Percentiles rank a stretch among this genome's conserved stretches.
These are phyloP conservation scores for Orius laevigatus DNA, from an alignment of 1,140 invertebrate genomes.

Conservation along the genomic window DNA sequence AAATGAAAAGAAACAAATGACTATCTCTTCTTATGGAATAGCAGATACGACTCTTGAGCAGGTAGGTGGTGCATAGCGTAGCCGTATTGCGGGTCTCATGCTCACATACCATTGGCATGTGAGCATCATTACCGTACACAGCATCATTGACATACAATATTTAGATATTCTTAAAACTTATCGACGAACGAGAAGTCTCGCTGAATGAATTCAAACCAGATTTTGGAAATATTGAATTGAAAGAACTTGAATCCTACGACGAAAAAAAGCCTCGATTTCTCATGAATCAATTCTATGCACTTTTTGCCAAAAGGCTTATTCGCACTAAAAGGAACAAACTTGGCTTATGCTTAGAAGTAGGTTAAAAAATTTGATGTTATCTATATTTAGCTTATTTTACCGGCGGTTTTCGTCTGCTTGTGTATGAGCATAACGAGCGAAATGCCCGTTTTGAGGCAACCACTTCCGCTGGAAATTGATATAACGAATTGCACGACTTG, in stretches of 20 bases:
- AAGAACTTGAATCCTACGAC: neutral
- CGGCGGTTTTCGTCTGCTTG: conserved; percentile 7
- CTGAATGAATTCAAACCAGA: too few relatives aligned
- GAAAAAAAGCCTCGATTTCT: neutral
- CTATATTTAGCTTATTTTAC: conserved; percentile 8
- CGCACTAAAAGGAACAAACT: conserved; percentile 4
- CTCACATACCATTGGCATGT: neutral
- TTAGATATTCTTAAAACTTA: conserved; percentile 10
- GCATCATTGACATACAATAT: neutral
- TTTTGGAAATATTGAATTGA: neutral
- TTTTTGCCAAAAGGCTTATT: conserved; percentile 7
- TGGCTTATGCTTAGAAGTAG: neutral
- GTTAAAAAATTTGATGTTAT: neutral
- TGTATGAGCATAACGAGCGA: conserved; percentile 9
- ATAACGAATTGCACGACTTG: conserved; percentile 7
- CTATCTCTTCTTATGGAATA: conserved; percentile 12
- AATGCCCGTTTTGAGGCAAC: conserved; percentile 2
- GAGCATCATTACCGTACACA: neutral
- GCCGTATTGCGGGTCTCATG: too few relatives aligned
- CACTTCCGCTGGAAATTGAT: conserved; percentile 1
- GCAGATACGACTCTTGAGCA: conserved; percentile 13
- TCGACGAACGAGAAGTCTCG: conserved; percentile 1
- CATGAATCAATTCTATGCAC: conserved; percentile 7
- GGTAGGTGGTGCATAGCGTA: neutral
- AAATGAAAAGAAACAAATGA: conserved; percentile 2